Evolutionary conservation across 2,888 invertebrate species (phyloP).

Genomic region (Lycaena phlaeas): DNA sequence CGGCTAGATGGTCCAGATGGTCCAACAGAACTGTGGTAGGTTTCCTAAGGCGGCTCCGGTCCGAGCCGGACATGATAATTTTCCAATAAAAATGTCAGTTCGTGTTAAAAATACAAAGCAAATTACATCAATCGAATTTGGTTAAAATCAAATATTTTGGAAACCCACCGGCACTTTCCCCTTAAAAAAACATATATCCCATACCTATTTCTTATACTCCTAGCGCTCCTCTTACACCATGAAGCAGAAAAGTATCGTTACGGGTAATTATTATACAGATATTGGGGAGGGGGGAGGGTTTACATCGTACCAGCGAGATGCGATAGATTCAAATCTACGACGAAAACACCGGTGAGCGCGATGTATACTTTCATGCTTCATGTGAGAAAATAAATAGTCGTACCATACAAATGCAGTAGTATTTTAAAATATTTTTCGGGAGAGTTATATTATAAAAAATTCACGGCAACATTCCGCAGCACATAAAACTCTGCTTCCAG

Average conservation of each 20-base stretch:
- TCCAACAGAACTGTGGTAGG: background rate
- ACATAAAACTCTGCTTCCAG: constrained; percentile 53
- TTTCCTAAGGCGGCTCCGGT: constrained; percentile 4
- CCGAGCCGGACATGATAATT: background rate
- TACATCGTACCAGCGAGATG: constrained; percentile 51
- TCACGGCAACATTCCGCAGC: constrained; percentile 55
- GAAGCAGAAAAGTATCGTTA: constrained; percentile 71
- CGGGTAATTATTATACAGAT: constrained; percentile 56
- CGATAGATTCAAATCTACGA: constrained; percentile 63
- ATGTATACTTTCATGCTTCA: constrained; percentile 69
- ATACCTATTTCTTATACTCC: constrained; percentile 61
- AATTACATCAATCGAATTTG: background rate
- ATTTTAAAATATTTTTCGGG: constrained; percentile 38
- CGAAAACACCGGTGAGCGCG: constrained; percentile 30
- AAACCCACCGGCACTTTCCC: constrained; percentile 53
- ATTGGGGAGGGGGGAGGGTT: constrained; percentile 45
- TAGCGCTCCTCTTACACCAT: constrained; percentile 64
- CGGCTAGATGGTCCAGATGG: background rate
- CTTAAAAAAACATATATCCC: constrained; percentile 49
- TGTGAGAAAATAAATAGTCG: constrained; percentile 44
- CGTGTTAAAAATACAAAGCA: background rate
- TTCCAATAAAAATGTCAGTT: constrained; percentile 5
- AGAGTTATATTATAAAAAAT: constrained; percentile 47
- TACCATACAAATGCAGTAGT: constrained; percentile 48
- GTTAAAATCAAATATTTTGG: constrained; percentile 16